Evolutionary conservation across 2,113 vertebrate genomes (phyloP).

Genomic region (Mobula birostris): DNA sequence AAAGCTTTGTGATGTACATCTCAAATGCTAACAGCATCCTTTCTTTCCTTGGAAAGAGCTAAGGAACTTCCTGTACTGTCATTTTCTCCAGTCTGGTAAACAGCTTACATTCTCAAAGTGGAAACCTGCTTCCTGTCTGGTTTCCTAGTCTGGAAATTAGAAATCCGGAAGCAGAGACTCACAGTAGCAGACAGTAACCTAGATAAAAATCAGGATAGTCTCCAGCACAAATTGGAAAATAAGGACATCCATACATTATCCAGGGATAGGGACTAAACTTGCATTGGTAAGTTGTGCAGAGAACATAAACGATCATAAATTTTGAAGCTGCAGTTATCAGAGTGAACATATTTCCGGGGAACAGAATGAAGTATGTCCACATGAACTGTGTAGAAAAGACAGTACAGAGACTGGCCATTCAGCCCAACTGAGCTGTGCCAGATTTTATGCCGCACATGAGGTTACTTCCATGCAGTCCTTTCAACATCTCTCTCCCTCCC

Average conservation of each 20-base stretch:
- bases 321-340: not conserved
- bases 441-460: not conserved
- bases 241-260: not conserved
- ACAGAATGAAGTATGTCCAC: not conserved
- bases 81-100: not conserved
- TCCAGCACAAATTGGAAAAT: not conserved
- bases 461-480: not conserved
- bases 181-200: not conserved
- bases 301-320: not conserved
- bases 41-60: not conserved
- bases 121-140: not conserved
- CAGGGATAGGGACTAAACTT: not conserved
- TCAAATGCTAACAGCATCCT: not conserved
- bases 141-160: not conserved
- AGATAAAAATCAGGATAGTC: not conserved
- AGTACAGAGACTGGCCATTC: not conserved
- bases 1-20: not conserved
- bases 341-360: not conserved
- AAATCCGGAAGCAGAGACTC: not conserved
- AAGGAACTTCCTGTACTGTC: not conserved
- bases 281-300: not conserved
- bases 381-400: not conserved
- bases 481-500: not conserved
- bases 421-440: too few relatives aligned
- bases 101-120: not conserved